Evolutionary conservation across 2,113 vertebrate species (phyloP).

Genomic region (Pycnonotus jocosus): DNA sequence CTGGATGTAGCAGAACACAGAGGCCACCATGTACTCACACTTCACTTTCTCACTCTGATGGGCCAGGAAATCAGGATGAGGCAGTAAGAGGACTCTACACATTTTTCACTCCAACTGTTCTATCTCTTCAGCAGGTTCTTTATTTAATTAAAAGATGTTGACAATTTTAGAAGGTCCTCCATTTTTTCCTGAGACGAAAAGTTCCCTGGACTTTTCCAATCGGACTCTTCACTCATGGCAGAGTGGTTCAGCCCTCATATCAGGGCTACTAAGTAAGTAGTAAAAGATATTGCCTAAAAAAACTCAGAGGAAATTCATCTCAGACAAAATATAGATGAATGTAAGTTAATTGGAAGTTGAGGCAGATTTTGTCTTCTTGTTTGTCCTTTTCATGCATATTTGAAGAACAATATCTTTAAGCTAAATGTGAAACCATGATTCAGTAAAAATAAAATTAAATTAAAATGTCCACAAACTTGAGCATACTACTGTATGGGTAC

Average conservation of each 20-base stretch:
- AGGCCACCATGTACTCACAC: neutral
- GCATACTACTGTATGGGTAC: neutral
- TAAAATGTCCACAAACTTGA: neutral
- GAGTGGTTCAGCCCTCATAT: neutral
- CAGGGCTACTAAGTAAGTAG: neutral
- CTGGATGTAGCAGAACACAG: fast-evolving
- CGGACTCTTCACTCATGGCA: neutral
- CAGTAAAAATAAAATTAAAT: neutral
- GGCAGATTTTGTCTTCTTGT: neutral
- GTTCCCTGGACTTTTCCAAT: neutral
- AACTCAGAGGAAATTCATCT: neutral
- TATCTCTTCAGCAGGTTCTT: neutral
- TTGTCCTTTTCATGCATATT: neutral
- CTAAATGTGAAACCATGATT: neutral
- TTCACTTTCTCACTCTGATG: too few species aligned
- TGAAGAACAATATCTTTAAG: neutral
- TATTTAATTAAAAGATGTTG: neutral
- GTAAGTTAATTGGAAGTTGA: neutral
- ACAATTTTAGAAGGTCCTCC: neutral
- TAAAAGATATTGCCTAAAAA: neutral
- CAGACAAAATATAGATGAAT: neutral
- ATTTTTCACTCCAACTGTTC: neutral
- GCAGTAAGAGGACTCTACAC: neutral
- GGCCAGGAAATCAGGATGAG: neutral
- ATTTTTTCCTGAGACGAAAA: neutral